Base-by-base conservation (phyloP, 2,888 invertebrate genomes). In the Stegana nigrithorax region DNA sequence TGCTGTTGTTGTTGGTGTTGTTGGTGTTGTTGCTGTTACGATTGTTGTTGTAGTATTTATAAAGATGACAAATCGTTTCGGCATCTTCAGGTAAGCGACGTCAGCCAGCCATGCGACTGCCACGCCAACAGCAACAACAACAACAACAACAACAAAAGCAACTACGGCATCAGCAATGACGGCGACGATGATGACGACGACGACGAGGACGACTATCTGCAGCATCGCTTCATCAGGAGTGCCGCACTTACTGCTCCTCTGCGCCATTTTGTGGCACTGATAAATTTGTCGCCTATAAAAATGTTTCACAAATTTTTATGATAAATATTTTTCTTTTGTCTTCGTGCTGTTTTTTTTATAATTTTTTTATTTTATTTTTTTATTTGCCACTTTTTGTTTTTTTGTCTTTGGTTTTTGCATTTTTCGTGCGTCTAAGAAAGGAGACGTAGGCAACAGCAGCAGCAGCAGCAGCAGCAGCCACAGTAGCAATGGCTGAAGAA, bases 41-140 rank as follows among this genome's bases (percentile, higher is more conserved):
- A n/a, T n/a, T n/a, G n/a, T 36, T 71, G 62, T 64, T 71, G 67
- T 68, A 71, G 68, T 70, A 66, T 73, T 75, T 79, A 73, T 75
- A 55, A 77, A 77, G 75, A 77, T 79, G 76, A 77, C 76, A 77
- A 77, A 77, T 77, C 70, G 78, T 77, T 68, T 70, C 60, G 72
- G 78, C 58, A 60, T 36, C 51, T 51, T 60, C 59, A 60, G 59
- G 59, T 51, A 60, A 60, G 36, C 53, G 50, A 50, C 50, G 26
- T 5, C 39, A n/a, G n/a, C n/a, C n/a, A n/a, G n/a, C n/a, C n/a
- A n/a, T n/a, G n/a, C n/a, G n/a, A n/a, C n/a, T n/a, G n/a, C n/a
- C n/a, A n/a, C n/a, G n/a, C n/a, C n/a, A n/a, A n/a, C n/a, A n/a
- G n/a, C n/a, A n/a, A n/a, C n/a, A n/a, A n/a, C 42, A 42, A 42